Base-by-base conservation (phyloP, 1,140 invertebrate species). In the Elysia chlorotica region DNA sequence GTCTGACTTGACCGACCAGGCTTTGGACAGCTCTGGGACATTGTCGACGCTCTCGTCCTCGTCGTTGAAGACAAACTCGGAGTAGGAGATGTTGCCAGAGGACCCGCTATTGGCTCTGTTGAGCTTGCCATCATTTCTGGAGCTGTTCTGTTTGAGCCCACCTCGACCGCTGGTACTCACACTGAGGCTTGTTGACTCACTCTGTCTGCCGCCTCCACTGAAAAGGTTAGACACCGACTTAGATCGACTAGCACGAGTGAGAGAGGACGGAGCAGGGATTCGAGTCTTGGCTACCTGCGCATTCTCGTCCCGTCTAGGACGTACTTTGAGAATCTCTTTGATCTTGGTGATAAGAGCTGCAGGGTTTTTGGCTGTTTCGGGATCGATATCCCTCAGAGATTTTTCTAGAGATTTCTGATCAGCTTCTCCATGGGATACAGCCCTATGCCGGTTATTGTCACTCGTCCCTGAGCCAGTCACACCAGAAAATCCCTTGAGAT, bases 321-420 rank as follows among this genome's bases (percentile, higher is more conserved):
- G 74, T 19, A 80, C 75, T 71, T 82, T 79, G 17, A 83, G 73
- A 57, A 84, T 79, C 74, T 84, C 81, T 68, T 84, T 83, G 25
- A 84, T 78, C 77, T 84, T 83, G 28, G 76, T 79, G 21, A 83
- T 75, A 53, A 84, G 57, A 35, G 76, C 75, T 21, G 62, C 71
- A 3, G 79, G 77, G 56, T 78, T 76, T 38, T 77, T 74, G 6
- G 59, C 71, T 5, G 74, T 56, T 28, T 76, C 74, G 31, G 74
- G 63, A 35, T 74, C 72, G 30, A 74, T 71, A 63, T 59, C 57
- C 30, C 68, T 61, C 17, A 71, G 33, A 30, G 41, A 48, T n/a
- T n/a, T 17, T 33, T 33, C 30, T 6, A 33, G 28, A 4, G 37
- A 57, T 53, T 71, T 73, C 5, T 77, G 75, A 10, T 74, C 78